A percentile compares a stretch with the other conserved stretches of the same genome.
Conservation (phyloP, 2,888 invertebrate genomes). For the Synanthedon myopaeformis region DNA sequence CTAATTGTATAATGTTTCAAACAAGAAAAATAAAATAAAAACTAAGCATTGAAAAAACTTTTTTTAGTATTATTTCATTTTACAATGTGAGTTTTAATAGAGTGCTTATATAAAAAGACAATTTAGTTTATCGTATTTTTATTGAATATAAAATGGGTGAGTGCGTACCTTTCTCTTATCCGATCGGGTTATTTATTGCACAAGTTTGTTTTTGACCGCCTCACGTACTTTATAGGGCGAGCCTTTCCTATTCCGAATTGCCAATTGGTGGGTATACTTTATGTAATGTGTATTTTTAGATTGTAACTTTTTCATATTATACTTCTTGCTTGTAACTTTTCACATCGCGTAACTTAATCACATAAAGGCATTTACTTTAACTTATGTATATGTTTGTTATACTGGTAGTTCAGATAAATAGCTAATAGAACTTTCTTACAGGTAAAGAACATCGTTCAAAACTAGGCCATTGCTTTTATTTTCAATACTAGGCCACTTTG, state of each 20-base stretch:
- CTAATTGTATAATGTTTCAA: too few species aligned
- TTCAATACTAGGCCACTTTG: too few species aligned
- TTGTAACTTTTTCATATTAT: conserved; percentile 54
- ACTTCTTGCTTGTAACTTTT: conserved; percentile 25
- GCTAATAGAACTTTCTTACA: too few species aligned
- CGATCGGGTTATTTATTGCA: conserved; percentile 67
- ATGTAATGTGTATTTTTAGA: conserved; percentile 42
- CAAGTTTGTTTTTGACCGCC: conserved; percentile 69
- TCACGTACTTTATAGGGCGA: conserved; percentile 67
- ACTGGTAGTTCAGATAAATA: too few species aligned
- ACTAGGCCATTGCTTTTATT: too few species aligned
- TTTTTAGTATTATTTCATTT: too few species aligned
- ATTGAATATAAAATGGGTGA: conserved; percentile 66
- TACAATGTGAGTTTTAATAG: not conserved
- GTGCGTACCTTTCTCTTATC: conserved; percentile 62
- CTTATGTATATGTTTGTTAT: too few species aligned
- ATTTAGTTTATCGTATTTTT: conserved; percentile 46
- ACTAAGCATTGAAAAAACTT: too few species aligned
- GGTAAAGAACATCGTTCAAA: too few species aligned
- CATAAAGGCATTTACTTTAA: too few species aligned
- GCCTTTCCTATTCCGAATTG: conserved; percentile 64
- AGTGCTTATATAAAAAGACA: conserved; percentile 1
- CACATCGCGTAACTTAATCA: too few species aligned
- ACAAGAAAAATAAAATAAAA: too few species aligned
- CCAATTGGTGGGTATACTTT: conserved; percentile 67